Conservation (phyloP, 2,797 vertebrate species). For the Sebastes flavidus region DNA sequence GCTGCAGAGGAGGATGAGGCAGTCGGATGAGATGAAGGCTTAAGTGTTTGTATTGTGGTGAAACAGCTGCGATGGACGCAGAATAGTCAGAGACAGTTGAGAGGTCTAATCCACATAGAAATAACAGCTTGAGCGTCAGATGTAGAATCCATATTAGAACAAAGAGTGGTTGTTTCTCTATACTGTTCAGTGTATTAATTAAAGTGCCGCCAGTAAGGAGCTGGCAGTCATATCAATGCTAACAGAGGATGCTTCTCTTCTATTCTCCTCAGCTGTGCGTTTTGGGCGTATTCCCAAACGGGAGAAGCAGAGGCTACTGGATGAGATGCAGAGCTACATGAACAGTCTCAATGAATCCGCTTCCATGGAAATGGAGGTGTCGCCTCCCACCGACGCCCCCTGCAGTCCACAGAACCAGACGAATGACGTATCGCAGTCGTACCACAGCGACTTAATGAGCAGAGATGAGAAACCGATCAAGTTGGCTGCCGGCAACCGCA, state of each 20-base stretch:
- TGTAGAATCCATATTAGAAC: slow-evolving; percentile 1
- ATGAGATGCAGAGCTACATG: slow-evolving; percentile 88
- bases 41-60: slow-evolving; percentile 17
- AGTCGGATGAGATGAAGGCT: slow-evolving; percentile 37
- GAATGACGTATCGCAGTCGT: slow-evolving; percentile 73
- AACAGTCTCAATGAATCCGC: slow-evolving; percentile 83
- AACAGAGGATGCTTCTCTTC: slow-evolving; percentile 31
- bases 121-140: slow-evolving; percentile 8
- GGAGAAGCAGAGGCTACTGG: slow-evolving; percentile 86
- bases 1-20: slow-evolving; percentile 48
- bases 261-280: slow-evolving; percentile 80
- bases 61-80: slow-evolving; percentile 45
- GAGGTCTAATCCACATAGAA: slow-evolving; percentile 9
- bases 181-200: neutral
- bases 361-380: slow-evolving; percentile 80
- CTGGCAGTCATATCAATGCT: slow-evolving; percentile 9
- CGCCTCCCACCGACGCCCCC: slow-evolving; percentile 60
- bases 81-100: neutral
- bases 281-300: slow-evolving; percentile 87
- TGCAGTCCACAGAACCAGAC: slow-evolving; percentile 73
- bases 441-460: slow-evolving; percentile 67
- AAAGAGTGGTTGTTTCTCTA: neutral
- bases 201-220: slow-evolving; percentile 2
- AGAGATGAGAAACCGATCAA: slow-evolving; percentile 77
- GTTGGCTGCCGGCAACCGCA: slow-evolving; percentile 60